A percentile compares a stretch with the other conserved stretches of the same genome.
Conservation (phyloP, 2,888 invertebrate species). For the Melanchra persicariae region DNA sequence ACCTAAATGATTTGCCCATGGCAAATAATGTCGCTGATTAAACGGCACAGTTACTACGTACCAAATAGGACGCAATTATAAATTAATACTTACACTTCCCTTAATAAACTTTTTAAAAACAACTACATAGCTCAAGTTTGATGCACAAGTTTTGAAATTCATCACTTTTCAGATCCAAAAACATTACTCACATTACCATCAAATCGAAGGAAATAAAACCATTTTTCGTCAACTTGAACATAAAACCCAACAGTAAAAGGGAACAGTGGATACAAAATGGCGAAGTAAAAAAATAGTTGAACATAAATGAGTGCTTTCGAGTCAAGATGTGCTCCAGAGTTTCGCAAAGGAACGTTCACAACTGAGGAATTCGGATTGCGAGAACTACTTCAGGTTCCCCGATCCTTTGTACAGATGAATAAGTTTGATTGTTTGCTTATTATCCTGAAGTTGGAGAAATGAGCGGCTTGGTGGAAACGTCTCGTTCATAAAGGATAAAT, state of each 20-base stretch:
- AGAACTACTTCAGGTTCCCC: slow-evolving; percentile 71
- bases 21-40: too few relatives aligned
- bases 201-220: slow-evolving; percentile 39
- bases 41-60: too few relatives aligned
- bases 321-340: slow-evolving; percentile 82
- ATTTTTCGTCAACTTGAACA: slow-evolving; percentile 57
- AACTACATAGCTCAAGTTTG: not conserved
- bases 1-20: too few relatives aligned
- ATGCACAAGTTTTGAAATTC: not conserved
- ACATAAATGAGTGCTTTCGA: slow-evolving; percentile 79
- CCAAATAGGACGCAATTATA: not conserved
- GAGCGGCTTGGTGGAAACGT: not conserved
- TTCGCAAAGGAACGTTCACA: slow-evolving; percentile 80
- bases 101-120: not conserved
- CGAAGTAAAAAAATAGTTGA: slow-evolving; percentile 66
- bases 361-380: slow-evolving; percentile 77
- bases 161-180: not conserved
- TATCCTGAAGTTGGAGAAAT: slow-evolving; percentile 8
- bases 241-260: slow-evolving; percentile 41
- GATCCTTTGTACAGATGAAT: slow-evolving; percentile 55
- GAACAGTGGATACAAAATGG: slow-evolving; percentile 62
- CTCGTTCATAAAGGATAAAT: slow-evolving; percentile 5
- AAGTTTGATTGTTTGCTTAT: slow-evolving; percentile 57
- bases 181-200: not conserved
- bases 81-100: not conserved